Conservation (phyloP, 2,113 vertebrate species). For the Clarias macrocephalus region DNA sequence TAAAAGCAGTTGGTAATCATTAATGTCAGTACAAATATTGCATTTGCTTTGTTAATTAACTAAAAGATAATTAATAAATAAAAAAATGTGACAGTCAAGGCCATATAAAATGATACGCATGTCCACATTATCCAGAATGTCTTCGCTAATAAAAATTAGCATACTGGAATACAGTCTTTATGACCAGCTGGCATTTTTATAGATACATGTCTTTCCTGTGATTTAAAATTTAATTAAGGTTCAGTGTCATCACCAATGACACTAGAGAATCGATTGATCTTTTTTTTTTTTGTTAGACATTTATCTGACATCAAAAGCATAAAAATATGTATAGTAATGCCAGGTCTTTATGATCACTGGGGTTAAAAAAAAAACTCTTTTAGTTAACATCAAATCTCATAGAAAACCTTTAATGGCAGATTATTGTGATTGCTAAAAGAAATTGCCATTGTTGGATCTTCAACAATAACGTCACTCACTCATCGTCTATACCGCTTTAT, state of each 20-base stretch:
- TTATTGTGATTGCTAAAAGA: conserved; percentile 2
- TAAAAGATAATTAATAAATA: neutral
- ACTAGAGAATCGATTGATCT: conserved; percentile 2
- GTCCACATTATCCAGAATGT: conserved; percentile 9
- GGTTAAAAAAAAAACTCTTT: neutral
- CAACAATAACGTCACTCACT: neutral
- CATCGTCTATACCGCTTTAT: too few relatives aligned
- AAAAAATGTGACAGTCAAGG: neutral
- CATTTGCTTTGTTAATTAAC: neutral
- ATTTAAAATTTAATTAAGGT: conserved; percentile 25
- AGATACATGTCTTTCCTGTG: conserved; percentile 32
- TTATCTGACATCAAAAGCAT: conserved; percentile 1
- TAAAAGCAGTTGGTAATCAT: neutral
- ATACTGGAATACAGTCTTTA: conserved; percentile 22
- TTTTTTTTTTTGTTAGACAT: neutral
- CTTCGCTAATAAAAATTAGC: conserved; percentile 28
- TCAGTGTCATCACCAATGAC: conserved; percentile 14
- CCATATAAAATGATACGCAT: neutral
- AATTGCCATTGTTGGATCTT: conserved; percentile 15
- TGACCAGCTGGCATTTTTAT: conserved; percentile 40
- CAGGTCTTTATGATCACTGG: neutral
- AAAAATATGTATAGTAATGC: neutral
- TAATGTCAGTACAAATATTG: neutral
- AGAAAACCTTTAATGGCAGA: neutral
- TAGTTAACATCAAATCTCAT: neutral